Base-by-base conservation (phyloP, 2,797 vertebrate genomes). In the Vultur gryphus region DNA sequence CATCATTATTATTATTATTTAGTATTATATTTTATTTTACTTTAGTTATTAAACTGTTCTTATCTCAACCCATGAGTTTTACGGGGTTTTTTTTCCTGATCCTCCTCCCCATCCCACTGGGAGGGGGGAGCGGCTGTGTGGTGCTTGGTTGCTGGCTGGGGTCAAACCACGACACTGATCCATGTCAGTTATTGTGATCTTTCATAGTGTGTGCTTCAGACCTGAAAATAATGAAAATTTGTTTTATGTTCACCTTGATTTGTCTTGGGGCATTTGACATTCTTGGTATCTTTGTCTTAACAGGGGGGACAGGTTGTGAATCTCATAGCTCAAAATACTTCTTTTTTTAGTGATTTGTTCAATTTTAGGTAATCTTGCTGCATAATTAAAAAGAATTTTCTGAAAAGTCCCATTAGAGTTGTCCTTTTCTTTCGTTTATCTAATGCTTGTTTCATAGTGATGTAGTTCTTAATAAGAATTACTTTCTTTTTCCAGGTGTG, bases 401-500 rank as follows among this genome's bases (percentile, higher is more conserved):
- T 87, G 29, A 31, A n/a, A 48, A 51, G 66, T 24, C 39, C 43
- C 35, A 11, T 71, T 37, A 13, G 65, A 87, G 41, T 10, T 59
- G 8, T 1, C 33, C 13, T 84, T 5, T 49, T 10, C 26, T 85
- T 72, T 64, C 8, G 0, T 58, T 79, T 73, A 5, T 29, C 9
- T 23, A 51, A 16, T 46, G 31, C 44, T 46, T 49, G 16, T 71
- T 90, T 48, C 18, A 14, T 11, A 29, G 25, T n/a, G 65, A 41
- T 62, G 17, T 31, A 51, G 10, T 48, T 85, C 12, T 73, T 62
- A 64, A 9, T 70, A 93, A 85, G 18, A 43, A 59, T 93, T 33
- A 3, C 8, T 91, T 86, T 85, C 88, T 92, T 91, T 55, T 70
- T 72, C 16, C 95, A 99, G 99, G 99, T 99, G 52, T 99, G 99